Conservation (phyloP, 2,888 invertebrate genomes). For the Anoncus sp. region DNA sequence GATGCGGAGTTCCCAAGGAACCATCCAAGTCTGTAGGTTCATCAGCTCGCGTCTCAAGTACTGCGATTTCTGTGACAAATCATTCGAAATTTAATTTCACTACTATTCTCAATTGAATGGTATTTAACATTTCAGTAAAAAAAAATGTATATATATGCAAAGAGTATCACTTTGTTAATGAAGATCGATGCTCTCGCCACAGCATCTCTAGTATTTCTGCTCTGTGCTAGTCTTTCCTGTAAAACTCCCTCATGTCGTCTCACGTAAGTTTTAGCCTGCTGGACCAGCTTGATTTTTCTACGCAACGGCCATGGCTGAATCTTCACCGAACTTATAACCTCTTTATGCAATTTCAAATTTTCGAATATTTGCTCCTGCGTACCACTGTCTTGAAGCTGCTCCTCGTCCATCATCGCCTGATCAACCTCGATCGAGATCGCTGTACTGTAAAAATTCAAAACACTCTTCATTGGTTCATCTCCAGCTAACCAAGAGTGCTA, state of each 20-base stretch:
- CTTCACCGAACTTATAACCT: constrained; percentile 94
- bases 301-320: constrained; percentile 94
- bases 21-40: constrained; percentile 93
- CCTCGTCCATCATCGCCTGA: constrained; percentile 88
- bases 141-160: too few species aligned
- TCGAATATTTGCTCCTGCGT: constrained; percentile 95
- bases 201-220: constrained; percentile 93
- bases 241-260: constrained; percentile 95
- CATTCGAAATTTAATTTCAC: neutral
- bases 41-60: constrained; percentile 92
- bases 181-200: constrained; percentile 93
- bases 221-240: constrained; percentile 95
- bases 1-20: constrained; percentile 98
- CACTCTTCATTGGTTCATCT: too few species aligned
- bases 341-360: constrained; percentile 95
- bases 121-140: constrained; percentile 15
- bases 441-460: constrained; percentile 84
- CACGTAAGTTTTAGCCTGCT: constrained; percentile 94
- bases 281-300: constrained; percentile 92
- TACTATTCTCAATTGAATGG: neutral
- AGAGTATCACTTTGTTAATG: constrained; percentile 88
- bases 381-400: constrained; percentile 90
- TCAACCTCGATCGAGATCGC: constrained; percentile 91
- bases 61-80: constrained; percentile 89
- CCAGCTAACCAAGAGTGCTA: too few species aligned